Evolutionary conservation across 2,113 vertebrate species (phyloP).

Genomic region (Antechinus stuartii): DNA sequence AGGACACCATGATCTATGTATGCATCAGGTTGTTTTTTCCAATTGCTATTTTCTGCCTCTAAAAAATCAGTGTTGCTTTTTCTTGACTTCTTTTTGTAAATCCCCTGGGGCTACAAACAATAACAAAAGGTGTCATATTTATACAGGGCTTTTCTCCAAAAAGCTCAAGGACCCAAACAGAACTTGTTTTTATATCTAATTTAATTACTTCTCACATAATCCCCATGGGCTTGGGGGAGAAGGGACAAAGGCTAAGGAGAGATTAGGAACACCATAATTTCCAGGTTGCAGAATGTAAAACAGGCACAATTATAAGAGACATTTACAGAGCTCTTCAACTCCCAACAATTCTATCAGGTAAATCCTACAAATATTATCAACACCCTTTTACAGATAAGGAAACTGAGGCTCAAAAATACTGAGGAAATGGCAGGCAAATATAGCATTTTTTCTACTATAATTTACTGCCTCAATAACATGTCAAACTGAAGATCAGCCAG

Average conservation of each 20-base stretch:
- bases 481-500: neutral
- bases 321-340: neutral
- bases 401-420: neutral
- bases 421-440: neutral
- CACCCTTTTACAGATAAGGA: neutral
- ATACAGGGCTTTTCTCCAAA: slow-evolving; percentile 66
- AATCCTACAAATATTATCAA: neutral
- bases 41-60: slow-evolving; percentile 77
- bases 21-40: slow-evolving; percentile 73
- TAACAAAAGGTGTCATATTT: slow-evolving; percentile 80
- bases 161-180: slow-evolving; percentile 68
- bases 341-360: neutral
- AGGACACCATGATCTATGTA: slow-evolving; percentile 71
- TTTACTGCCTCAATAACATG: neutral
- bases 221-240: neutral
- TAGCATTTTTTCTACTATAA: neutral
- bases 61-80: slow-evolving; percentile 61
- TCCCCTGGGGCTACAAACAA: slow-evolving; percentile 68
- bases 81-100: slow-evolving; percentile 67
- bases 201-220: slow-evolving; percentile 61
- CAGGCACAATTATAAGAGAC: neutral
- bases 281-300: slow-evolving; percentile 35
- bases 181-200: slow-evolving; percentile 65
- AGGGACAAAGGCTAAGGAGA: slow-evolving; percentile 36
- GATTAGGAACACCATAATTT: slow-evolving; percentile 54